Conservation (phyloP, 2,888 invertebrate species). For the Cephus nigrinus region DNA sequence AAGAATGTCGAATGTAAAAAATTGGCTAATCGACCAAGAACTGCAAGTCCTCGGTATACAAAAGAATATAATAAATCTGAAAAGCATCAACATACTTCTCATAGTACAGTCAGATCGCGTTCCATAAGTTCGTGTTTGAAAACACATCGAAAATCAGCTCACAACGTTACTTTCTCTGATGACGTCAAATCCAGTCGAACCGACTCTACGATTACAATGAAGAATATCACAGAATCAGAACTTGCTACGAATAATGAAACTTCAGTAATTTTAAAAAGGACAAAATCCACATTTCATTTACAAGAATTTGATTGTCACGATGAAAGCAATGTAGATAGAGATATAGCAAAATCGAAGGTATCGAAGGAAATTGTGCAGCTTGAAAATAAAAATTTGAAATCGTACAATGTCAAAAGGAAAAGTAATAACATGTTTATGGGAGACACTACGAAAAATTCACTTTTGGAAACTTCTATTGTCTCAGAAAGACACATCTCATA, state of each 20-base stretch:
- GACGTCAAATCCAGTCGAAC: conserved; percentile 8
- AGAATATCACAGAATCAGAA: background rate
- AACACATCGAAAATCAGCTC: conserved; percentile 18
- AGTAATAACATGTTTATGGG: background rate
- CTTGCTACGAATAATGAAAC: background rate
- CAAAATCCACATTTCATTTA: background rate
- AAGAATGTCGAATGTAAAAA: background rate
- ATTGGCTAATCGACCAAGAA: background rate
- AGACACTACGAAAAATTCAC: background rate
- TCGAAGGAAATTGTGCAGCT: background rate
- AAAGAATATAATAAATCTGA: background rate
- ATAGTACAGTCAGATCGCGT: conserved; percentile 8
- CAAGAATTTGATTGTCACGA: background rate
- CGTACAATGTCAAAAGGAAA: background rate
- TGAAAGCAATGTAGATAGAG: background rate
- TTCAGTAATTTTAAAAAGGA: background rate
- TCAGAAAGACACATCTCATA: background rate
- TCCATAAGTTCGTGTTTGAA: background rate
- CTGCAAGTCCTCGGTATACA: background rate
- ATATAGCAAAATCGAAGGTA: background rate
- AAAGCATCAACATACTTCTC: background rate
- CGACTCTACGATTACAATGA: background rate
- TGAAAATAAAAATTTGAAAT: background rate
- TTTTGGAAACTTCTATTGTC: background rate
- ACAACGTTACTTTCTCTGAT: conserved; percentile 26